These are phyloP conservation scores for Pseudolycoriella hygida DNA, from an alignment of 2,888 invertebrate species.

Conservation along the genomic window DNA sequence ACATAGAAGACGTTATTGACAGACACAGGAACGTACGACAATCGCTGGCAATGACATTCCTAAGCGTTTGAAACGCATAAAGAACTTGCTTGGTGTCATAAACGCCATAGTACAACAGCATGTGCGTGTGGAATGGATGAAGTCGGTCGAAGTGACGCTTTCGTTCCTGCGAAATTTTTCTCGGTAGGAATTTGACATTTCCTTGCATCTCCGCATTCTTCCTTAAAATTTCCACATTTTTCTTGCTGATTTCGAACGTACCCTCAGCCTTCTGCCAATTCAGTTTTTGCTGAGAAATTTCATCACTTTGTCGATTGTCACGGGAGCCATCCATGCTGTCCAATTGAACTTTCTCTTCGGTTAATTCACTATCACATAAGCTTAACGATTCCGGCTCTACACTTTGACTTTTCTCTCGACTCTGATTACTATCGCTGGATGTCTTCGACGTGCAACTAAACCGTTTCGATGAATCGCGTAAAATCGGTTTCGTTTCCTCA, in stretches of 20 bases:
- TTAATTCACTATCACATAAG: not conserved
- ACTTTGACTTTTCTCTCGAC: conserved; percentile 10
- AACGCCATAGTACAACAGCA: conserved; percentile 62
- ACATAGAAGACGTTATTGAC: conserved; percentile 53
- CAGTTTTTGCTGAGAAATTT: not conserved
- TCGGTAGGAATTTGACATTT: conserved; percentile 13
- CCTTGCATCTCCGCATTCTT: conserved; percentile 19
- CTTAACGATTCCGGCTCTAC: not conserved
- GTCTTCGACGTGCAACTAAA: conserved; percentile 28
- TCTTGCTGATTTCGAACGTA: conserved; percentile 19
- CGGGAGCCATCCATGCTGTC: conserved; percentile 13
- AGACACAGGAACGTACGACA: conserved; percentile 56
- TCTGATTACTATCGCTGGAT: conserved; percentile 26
- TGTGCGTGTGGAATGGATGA: conserved; percentile 66
- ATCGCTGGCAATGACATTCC: conserved; percentile 50
- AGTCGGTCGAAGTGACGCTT: conserved; percentile 25
- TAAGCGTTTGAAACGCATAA: conserved; percentile 56
- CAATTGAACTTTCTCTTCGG: conserved; percentile 8
- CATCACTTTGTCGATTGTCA: conserved; percentile 12
- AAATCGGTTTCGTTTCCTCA: not conserved
- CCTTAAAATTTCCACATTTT: conserved; percentile 26
- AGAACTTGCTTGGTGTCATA: conserved; percentile 56
- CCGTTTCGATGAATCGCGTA: conserved; percentile 17
- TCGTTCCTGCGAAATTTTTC: conserved; percentile 13
- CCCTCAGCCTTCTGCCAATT: conserved; percentile 15